Base-by-base conservation (phyloP, 1,140 invertebrate genomes). In the Coptotermes formosanus region DNA sequence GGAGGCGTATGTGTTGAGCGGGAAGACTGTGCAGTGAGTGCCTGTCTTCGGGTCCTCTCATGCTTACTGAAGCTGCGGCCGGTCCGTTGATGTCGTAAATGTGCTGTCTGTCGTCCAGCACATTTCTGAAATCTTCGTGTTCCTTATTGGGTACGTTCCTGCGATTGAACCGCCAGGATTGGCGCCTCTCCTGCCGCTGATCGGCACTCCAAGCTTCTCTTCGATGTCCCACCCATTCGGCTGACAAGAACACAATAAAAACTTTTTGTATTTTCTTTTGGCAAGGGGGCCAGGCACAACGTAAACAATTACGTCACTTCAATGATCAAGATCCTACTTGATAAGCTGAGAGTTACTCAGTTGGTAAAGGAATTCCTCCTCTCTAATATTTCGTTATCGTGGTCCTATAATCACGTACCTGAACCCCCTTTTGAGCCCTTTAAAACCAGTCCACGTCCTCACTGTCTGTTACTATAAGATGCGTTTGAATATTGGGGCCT, bases 191-290 rank as follows among this genome's bases (percentile, higher is more conserved):
- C 43, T 86, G 44, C 6, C 85, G 92, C 86, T 91, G 90, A 90
- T 95, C 95, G 48, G 94, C 95, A 88, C 95, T 96, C 95, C 95
- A 96, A 25, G 95, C 95, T 91, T 96, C 95, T 88, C 94, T 93
- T 89, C 93, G 93, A 19, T 55, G 85, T 86, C 92, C 92, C 88
- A 21, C n/a, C 85, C 85, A 75, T 75, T 86, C 85, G 30, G 85
- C 93, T 75, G n/a, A 30, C 7, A 64, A 64, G 25, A 25, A 75
- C 19, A 55, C 52, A 55, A 55, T 21, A 55, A 55, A 55, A 9
- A 16, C 52, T 19, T 0, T 55, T 19, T 55, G 52, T 55, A 55
- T 8, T 38, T 38, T 8, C 14, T 55, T 55, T 21, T 55, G 38
- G 19, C 19, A 21, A 55, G 52, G 14, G 14, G 38, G 11, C 52